Evolutionary conservation across 2,797 vertebrate species (phyloP).

Genomic region (Pseudotriccus pelzelni): DNA sequence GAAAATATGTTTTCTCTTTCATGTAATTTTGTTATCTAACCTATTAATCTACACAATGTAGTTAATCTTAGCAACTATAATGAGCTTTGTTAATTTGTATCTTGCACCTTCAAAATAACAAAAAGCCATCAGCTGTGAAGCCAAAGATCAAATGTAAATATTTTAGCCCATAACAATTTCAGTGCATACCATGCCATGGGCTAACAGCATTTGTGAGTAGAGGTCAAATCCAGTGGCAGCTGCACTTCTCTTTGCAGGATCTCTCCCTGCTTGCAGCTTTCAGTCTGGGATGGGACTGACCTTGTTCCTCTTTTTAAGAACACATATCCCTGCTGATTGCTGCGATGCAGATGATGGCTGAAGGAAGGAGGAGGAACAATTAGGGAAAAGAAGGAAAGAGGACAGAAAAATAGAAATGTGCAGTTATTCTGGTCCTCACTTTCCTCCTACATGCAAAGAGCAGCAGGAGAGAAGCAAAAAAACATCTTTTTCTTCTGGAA

Average conservation of each 20-base stretch:
- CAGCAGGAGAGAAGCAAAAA: background rate
- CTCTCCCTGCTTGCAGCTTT: background rate
- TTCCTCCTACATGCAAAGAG: background rate
- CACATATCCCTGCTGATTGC: background rate
- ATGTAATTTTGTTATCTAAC: background rate
- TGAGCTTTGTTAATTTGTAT: background rate
- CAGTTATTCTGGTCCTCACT: background rate
- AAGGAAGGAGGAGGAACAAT: background rate
- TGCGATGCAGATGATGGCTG: background rate
- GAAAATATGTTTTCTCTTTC: background rate
- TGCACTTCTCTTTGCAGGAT: background rate
- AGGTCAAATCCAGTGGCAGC: background rate
- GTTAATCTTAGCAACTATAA: background rate
- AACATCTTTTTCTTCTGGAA: background rate
- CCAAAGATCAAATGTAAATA: background rate
- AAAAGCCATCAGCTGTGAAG: background rate
- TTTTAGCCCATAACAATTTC: background rate
- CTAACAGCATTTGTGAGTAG: background rate
- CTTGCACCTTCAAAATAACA: background rate
- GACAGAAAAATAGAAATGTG: background rate
- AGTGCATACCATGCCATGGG: background rate
- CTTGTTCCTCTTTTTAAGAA: background rate
- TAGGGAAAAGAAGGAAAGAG: background rate
- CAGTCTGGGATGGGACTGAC: background rate
- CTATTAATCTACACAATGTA: background rate